phyloP scores from a whole-genome alignment of 2,797 vertebrate genomes.

The Bradypodion pumilum region DNA sequence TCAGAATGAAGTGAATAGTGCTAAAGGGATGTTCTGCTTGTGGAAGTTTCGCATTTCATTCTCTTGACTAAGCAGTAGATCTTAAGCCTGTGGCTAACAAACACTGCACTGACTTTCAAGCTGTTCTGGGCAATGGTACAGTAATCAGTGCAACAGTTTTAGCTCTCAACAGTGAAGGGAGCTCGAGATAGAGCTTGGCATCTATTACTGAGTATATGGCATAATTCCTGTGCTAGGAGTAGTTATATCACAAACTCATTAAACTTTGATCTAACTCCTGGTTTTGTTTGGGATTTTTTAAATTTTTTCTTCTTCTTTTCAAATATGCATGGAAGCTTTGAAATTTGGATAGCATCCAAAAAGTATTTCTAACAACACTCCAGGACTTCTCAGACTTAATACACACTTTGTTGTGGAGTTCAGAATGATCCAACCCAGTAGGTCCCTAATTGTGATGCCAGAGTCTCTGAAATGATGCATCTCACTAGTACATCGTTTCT shows the following conservation, averaged over 20 bases:
- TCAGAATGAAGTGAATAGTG: not conserved
- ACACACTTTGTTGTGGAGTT: slow-evolving; percentile 11
- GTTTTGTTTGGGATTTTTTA: not conserved
- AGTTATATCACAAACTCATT: slow-evolving; percentile 45
- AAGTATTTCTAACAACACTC: slow-evolving; percentile 28
- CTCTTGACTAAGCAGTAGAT: not conserved
- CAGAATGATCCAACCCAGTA: not conserved
- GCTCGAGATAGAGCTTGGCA: slow-evolving; percentile 35
- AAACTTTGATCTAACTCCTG: slow-evolving; percentile 30
- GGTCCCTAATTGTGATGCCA: not conserved
- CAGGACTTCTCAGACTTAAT: slow-evolving; percentile 12
- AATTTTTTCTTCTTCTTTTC: too few relatives aligned
- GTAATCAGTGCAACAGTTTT: not conserved
- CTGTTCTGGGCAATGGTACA: not conserved
- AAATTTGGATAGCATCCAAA: slow-evolving; percentile 22
- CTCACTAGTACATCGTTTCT: not conserved
- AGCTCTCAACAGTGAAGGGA: slow-evolving; percentile 15
- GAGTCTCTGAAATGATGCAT: not conserved
- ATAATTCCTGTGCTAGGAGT: slow-evolving; percentile 33
- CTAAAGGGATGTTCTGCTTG: slow-evolving; percentile 1
- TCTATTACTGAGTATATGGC: slow-evolving; percentile 44
- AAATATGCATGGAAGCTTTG: slow-evolving; percentile 19
- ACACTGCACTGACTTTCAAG: not conserved
- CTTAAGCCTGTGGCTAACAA: not conserved
- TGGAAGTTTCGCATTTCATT: slow-evolving; percentile 7